A percentile compares a stretch with the other conserved stretches of the same genome.
These are phyloP conservation scores for Drosophila setosimentum DNA, from an alignment of 2,888 invertebrate species.

Conservation along the genomic window DNA sequence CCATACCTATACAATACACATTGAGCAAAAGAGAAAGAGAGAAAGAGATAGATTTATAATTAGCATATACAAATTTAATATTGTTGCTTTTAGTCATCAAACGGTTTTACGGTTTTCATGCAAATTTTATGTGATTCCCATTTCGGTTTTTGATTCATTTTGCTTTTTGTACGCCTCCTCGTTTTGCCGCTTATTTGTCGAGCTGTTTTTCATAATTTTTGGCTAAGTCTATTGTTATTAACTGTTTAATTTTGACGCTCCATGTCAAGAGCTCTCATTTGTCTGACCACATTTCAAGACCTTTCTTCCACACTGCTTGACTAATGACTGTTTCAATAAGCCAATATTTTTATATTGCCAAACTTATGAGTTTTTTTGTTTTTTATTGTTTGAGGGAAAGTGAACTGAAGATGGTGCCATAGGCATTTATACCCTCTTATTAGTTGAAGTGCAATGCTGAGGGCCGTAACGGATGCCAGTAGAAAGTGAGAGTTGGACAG, in stretches of 20 bases:
- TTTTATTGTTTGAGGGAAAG: constrained; percentile 50
- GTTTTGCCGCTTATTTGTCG: constrained; percentile 18
- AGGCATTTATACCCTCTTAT: constrained; percentile 51
- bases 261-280: constrained; percentile 50
- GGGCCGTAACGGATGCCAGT: constrained; percentile 33
- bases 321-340: constrained; percentile 78
- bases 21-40: neutral
- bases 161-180: constrained; percentile 30
- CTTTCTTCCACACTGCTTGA: constrained; percentile 46
- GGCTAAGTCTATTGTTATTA: constrained; percentile 62
- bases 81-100: constrained; percentile 22
- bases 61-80: constrained; percentile 30
- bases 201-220: constrained; percentile 62
- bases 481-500: constrained; percentile 53
- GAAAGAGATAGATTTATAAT: constrained; percentile 11
- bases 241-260: constrained; percentile 48
- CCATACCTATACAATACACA: constrained; percentile 81
- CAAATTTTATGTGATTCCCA: constrained; percentile 42
- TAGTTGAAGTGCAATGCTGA: constrained; percentile 38
- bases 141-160: neutral
- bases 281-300: constrained; percentile 32
- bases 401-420: constrained; percentile 51
- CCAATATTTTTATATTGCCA: constrained; percentile 59
- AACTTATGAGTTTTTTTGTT: constrained; percentile 28
- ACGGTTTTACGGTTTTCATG: constrained; percentile 50